These are phyloP conservation scores for Myripristis murdjan DNA, from an alignment of 2,797 vertebrate genomes.

Conservation along the genomic window DNA sequence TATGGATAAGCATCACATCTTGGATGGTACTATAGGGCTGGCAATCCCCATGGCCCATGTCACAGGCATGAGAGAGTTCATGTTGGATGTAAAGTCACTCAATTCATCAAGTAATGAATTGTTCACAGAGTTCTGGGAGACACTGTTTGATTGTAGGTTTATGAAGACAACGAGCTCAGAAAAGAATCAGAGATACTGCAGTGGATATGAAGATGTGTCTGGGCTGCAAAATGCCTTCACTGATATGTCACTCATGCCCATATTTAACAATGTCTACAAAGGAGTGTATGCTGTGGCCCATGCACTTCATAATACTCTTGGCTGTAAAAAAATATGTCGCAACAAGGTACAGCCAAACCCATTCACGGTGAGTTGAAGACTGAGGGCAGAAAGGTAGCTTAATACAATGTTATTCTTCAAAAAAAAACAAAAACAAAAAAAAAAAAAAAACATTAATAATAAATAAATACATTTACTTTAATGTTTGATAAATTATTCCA, in stretches of 20 bases:
- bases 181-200: conserved; percentile 52
- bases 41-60: conserved; percentile 79
- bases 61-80: conserved; percentile 74
- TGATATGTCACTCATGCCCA: conserved; percentile 81
- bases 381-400: rapidly evolving
- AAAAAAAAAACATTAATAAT: too few species aligned
- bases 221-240: conserved; percentile 71
- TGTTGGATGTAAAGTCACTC: conserved; percentile 72
- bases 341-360: conserved; percentile 62
- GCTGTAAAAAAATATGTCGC: conserved; percentile 73
- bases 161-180: conserved; percentile 1
- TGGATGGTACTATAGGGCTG: conserved; percentile 82
- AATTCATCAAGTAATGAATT: conserved; percentile 63
- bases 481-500: too few species aligned
- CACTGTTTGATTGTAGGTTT: conserved; percentile 74
- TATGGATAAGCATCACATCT: conserved; percentile 67
- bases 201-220: conserved; percentile 70
- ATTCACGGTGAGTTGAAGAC: conserved; percentile 62
- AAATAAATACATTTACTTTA: too few species aligned
- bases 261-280: conserved; percentile 82
- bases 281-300: conserved; percentile 83
- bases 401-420: too few species aligned
- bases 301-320: conserved; percentile 72
- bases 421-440: not conserved
- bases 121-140: conserved; percentile 80